Percentiles rank a stretch among this genome's conserved stretches.
These are phyloP conservation scores for Platanista minor DNA, from an alignment of 2,113 vertebrate genomes.

Conservation along the genomic window DNA sequence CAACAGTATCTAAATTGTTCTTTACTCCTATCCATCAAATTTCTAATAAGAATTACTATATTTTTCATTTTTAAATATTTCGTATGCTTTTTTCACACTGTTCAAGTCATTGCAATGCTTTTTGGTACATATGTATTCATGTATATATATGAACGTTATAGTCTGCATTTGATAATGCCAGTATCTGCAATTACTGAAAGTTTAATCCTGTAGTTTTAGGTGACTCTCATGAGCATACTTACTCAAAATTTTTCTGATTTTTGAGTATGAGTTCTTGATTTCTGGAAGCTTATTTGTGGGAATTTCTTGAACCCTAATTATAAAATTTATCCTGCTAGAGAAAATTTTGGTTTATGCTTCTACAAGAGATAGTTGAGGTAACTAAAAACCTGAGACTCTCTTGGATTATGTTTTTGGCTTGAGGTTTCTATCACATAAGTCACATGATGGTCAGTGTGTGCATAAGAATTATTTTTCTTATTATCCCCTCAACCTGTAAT, in stretches of 20 bases:
- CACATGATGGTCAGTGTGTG: not conserved
- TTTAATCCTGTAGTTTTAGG: not conserved
- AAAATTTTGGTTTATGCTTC: not conserved
- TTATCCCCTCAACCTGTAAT: not conserved
- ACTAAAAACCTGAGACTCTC: not conserved
- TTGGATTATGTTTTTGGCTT: not conserved
- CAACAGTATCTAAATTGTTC: not conserved
- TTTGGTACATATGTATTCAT: not conserved
- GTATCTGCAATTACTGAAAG: not conserved
- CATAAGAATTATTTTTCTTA: not conserved
- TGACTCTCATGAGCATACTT: not conserved
- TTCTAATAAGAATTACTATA: not conserved
- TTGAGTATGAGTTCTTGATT: not conserved
- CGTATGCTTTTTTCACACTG: not conserved
- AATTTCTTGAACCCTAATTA: not conserved
- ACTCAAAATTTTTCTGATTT: not conserved
- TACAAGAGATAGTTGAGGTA: not conserved
- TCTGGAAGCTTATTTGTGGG: not conserved
- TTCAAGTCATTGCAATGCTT: not conserved
- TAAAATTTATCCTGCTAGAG: not conserved
- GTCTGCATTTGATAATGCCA: not conserved
- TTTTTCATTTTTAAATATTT: not conserved
- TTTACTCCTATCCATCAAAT: not conserved
- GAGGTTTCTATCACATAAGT: not conserved
- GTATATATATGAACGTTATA: not conserved